Conservation (phyloP, 2,888 invertebrate species). For the Lasiommata megera region DNA sequence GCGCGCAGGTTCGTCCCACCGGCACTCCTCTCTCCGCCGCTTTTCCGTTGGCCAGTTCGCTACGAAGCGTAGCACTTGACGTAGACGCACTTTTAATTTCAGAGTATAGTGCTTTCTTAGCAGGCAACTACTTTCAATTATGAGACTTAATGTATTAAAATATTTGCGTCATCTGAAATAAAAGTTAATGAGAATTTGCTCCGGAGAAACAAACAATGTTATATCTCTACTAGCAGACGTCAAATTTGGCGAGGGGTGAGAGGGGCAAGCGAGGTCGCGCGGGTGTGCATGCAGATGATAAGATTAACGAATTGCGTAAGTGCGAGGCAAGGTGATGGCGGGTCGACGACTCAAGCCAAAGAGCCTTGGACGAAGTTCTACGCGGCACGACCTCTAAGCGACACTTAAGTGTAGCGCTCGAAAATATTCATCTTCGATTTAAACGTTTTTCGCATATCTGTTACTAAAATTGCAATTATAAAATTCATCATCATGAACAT, state of each 20-base stretch:
- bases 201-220: conserved; percentile 18
- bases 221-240: conserved; percentile 41
- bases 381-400: conserved; percentile 66
- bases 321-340: conserved; percentile 75
- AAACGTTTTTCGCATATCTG: conserved; percentile 10
- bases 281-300: conserved; percentile 75
- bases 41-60: conserved; percentile 58
- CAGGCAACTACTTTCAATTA: not conserved
- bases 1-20: conserved; percentile 69
- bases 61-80: conserved; percentile 53
- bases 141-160: not conserved
- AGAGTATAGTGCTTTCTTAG: conserved; percentile 19
- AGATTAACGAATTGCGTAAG: conserved; percentile 79
- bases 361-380: conserved; percentile 72
- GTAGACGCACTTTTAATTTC: conserved; percentile 47
- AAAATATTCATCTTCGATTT: conserved; percentile 31
- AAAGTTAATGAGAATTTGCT: not conserved
- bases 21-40: conserved; percentile 65
- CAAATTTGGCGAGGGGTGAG: conserved; percentile 67
- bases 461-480: not conserved
- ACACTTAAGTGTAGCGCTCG: conserved; percentile 49
- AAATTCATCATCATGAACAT: not conserved
- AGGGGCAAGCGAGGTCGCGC: conserved; percentile 61
- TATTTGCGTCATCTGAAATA: not conserved
- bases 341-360: conserved; percentile 71